phyloP scores from a whole-genome alignment of 2,797 vertebrate genomes.

The Lagodon rhomboides region DNA sequence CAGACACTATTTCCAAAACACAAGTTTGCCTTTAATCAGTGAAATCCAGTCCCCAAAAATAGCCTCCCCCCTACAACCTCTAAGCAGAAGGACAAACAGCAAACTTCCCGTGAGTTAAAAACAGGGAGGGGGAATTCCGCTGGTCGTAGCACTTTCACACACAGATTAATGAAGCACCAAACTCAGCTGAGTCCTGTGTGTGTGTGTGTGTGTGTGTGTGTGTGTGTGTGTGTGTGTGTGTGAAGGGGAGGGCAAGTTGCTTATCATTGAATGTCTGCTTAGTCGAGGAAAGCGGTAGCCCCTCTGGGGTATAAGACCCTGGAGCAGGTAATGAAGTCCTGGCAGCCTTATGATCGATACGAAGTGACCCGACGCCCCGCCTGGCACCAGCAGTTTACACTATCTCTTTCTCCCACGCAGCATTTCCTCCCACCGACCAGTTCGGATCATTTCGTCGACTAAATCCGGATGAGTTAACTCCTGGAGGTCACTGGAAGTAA shows the following conservation, averaged over 20 bases:
- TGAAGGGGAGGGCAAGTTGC: constrained; percentile 50
- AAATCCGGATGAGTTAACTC: not conserved
- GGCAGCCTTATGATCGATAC: constrained; percentile 74
- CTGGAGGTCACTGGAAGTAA: constrained; percentile 25
- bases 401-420: constrained; percentile 17
- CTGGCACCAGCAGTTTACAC: constrained; percentile 35
- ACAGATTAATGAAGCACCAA: constrained; percentile 69
- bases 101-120: constrained; percentile 71
- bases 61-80: constrained; percentile 65
- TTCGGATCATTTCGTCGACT: constrained; percentile 19
- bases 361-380: constrained; percentile 64
- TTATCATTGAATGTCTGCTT: constrained; percentile 85
- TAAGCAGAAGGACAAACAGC: constrained; percentile 73
- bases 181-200: constrained; percentile 54
- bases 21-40: constrained; percentile 71
- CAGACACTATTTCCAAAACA: constrained; percentile 48
- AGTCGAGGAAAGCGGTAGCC: constrained; percentile 73
- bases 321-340: constrained; percentile 81
- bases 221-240: constrained; percentile 26
- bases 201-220: constrained; percentile 25
- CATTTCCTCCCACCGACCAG: constrained; percentile 11
- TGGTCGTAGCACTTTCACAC: constrained; percentile 70
- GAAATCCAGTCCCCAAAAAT: constrained; percentile 70
- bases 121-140: constrained; percentile 72
- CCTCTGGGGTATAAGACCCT: constrained; percentile 69